Evolutionary conservation across 2,888 invertebrate species (phyloP).

Genomic region (Stramonita haemastoma): DNA sequence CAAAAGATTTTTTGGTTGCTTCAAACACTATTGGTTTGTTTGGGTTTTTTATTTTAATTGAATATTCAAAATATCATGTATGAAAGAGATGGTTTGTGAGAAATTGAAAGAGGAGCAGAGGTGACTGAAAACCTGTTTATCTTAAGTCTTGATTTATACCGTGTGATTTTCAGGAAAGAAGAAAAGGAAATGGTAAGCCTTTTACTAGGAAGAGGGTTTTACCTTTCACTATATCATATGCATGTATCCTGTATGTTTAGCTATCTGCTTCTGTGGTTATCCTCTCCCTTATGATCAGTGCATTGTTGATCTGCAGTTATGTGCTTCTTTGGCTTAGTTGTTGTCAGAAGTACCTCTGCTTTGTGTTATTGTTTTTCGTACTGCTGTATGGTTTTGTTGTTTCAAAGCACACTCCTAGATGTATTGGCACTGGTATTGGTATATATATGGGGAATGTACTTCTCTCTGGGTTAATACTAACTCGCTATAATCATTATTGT

Average conservation of each 20-base stretch:
- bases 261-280: background rate
- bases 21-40: background rate
- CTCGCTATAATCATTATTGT: too few species aligned
- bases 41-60: background rate
- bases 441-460: too few species aligned
- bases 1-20: background rate
- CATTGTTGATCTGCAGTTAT: too few species aligned
- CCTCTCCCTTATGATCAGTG: background rate
- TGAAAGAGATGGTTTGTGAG: too few species aligned
- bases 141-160: background rate
- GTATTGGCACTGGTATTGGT: too few species aligned
- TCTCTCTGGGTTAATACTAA: too few species aligned
- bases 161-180: background rate
- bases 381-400: background rate
- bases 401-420: too few species aligned
- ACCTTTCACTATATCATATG: too few species aligned
- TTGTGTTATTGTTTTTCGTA: background rate
- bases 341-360: too few species aligned
- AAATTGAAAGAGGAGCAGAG: too few species aligned
- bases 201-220: background rate
- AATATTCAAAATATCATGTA: too few species aligned
- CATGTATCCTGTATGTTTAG: background rate
- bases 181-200: background rate
- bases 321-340: too few species aligned
- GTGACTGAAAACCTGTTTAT: background rate